Percentiles rank a stretch among this genome's conserved stretches.
phyloP scores from a whole-genome alignment of 2,113 vertebrate genomes.

The Thomomys bottae region DNA sequence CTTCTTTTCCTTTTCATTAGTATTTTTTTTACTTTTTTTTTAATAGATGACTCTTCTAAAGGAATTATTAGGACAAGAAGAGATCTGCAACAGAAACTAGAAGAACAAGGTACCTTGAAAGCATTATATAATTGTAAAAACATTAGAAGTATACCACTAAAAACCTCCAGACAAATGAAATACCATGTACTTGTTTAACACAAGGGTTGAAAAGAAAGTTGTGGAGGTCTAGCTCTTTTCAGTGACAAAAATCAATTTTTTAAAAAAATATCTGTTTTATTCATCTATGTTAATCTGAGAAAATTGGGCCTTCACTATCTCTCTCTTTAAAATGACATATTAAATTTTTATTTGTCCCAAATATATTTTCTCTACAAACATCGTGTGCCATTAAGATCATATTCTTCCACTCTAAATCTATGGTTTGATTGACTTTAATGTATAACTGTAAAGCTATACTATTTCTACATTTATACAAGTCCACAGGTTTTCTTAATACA shows the following conservation, averaged over 20 bases:
- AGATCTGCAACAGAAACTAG: constrained; percentile 69
- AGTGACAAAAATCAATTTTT: constrained; percentile 32
- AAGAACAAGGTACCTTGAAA: constrained; percentile 73
- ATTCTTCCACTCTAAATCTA: constrained; percentile 43
- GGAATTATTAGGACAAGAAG: constrained; percentile 80
- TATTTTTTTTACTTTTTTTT: background rate
- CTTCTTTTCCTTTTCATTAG: background rate
- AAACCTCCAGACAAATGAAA: background rate
- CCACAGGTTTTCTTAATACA: background rate
- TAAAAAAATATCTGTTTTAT: background rate
- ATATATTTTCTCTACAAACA: constrained; percentile 1
- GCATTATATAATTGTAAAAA: background rate
- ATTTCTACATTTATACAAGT: background rate
- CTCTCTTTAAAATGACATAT: constrained; percentile 35
- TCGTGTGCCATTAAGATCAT: constrained; percentile 36
- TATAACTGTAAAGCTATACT: background rate
- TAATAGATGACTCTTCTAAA: constrained; percentile 79
- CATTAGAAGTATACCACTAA: background rate
- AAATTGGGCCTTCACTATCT: constrained; percentile 22
- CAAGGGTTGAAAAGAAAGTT: background rate
- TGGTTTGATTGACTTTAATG: background rate
- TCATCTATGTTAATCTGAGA: background rate
- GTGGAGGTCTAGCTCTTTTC: background rate
- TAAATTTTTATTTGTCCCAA: constrained; percentile 32
- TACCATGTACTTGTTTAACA: constrained; percentile 4